Evolutionary conservation across 2,888 invertebrate genomes (phyloP), one percentile per base, ranked within the genome.

Genomic region (Gnatocerus cornutus): DNA sequence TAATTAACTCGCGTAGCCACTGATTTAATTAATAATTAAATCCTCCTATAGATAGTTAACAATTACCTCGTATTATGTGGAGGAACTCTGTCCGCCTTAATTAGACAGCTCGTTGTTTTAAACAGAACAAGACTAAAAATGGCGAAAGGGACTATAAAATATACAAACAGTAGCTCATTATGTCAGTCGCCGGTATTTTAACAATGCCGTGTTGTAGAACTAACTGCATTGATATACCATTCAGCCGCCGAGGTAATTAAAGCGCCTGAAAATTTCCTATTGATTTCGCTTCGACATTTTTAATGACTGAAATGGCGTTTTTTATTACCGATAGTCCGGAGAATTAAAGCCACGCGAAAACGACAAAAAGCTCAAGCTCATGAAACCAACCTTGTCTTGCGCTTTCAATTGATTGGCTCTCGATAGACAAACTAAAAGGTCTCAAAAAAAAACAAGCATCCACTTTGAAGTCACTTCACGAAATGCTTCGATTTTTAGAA

Each of bases 11-110:
- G 76, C 78, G 75, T 74, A 79, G 80, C 80, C 78, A 77, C 76
- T 75, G 78, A 80, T 82, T 82, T 82, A 82, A 83, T 83, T 81
- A 82, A 77, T 83, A 82, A 83, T 83, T 83, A 83, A 82, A 80
- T 76, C 81, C 77, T 79, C 79, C 79, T 73, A 80, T 80, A 82
- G 81, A 83, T 81, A 81, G 80, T 79, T 81, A 80, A 82, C 81
- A 82, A 82, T 83, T 82, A 82, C 81, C 79, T 78, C 76, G 80
- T 75, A 79, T 78, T 81, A 79, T 80, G 78, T 76, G 76, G 79
- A 76, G 77, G 70, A 77, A 78, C 80, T 81, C 81, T 83, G 81
- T 81, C 78, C 73, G 74, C 79, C 78, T 81, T 82, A 82, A 82
- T 82, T 81, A 82, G 80, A 79, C 79, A 75, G 76, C 72, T 74